Evolutionary conservation across 2,888 invertebrate genomes (phyloP).

Genomic region (Calliopum simillimum): DNA sequence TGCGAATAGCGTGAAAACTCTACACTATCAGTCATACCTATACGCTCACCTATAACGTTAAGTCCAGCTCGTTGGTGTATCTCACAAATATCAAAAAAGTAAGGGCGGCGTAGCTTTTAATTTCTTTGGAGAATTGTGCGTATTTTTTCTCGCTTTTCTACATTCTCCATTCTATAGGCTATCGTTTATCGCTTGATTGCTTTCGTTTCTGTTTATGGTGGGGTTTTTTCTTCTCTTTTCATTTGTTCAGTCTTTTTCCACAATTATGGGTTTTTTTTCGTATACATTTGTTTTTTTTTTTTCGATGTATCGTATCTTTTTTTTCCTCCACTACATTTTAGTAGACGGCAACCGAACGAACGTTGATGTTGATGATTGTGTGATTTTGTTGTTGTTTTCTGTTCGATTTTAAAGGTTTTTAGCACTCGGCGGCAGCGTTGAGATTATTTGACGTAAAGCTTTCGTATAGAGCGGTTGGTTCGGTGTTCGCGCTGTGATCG

Average conservation of each 20-base stretch:
- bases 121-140: background rate
- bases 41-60: background rate
- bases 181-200: constrained; percentile 7
- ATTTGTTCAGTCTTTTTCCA: constrained; percentile 14
- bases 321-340: background rate
- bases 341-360: constrained; percentile 17
- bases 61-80: background rate
- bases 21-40: background rate
- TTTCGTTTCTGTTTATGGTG: constrained; percentile 18
- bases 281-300: too few relatives aligned
- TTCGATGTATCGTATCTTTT: constrained; percentile 29
- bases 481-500: constrained; percentile 44
- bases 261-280: constrained; percentile 20
- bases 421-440: constrained; percentile 49
- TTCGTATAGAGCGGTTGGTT: constrained; percentile 63
- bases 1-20: background rate
- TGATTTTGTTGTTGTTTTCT: constrained; percentile 35
- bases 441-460: constrained; percentile 65
- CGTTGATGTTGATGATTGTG: constrained; percentile 34
- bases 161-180: constrained; percentile 1
- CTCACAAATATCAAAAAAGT: background rate
- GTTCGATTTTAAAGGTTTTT: constrained; percentile 47
- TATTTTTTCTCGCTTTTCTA: background rate
- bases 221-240: constrained; percentile 7
- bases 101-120: background rate